These are phyloP conservation scores for Rynchops niger DNA, from an alignment of 2,113 vertebrate genomes.

Conservation along the genomic window DNA sequence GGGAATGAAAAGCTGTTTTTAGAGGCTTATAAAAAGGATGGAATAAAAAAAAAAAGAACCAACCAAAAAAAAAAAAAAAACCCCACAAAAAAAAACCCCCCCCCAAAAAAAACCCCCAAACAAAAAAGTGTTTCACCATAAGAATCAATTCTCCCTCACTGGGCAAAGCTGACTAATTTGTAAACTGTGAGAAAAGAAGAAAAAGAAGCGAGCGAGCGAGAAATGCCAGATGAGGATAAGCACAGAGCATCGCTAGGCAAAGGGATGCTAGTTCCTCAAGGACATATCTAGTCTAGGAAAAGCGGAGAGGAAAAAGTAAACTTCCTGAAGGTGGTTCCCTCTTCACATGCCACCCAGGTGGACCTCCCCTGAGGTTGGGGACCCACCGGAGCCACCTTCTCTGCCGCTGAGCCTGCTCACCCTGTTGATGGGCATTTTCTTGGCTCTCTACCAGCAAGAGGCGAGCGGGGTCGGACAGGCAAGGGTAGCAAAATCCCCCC, in stretches of 20 bases:
- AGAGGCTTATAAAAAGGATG: neutral
- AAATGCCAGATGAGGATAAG: neutral
- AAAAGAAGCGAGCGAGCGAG: neutral
- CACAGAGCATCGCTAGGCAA: neutral
- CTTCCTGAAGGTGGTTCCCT: neutral
- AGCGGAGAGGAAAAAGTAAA: neutral
- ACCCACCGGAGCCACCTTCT: neutral
- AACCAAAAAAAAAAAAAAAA: neutral
- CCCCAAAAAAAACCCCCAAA: no score
- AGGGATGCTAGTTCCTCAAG: neutral
- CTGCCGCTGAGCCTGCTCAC: accelerated
- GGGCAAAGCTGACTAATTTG: slow-evolving; percentile 1
- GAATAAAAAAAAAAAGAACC: neutral
- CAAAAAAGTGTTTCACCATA: neutral
- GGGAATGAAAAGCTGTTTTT: neutral
- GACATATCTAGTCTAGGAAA: neutral
- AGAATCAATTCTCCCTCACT: neutral
- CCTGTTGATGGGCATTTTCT: slow-evolving; percentile 39
- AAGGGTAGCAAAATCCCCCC: neutral
- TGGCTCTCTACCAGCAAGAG: neutral
- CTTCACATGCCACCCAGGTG: neutral
- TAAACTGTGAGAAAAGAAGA: neutral
- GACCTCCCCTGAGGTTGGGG: neutral
- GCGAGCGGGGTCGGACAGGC: neutral
- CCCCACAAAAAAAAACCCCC: no score